phyloP scores from a whole-genome alignment of 2,113 vertebrate species.

The Mus musculus region GRCm39 chr1:126299501-126300000 shows the following conservation, averaged over 20 bases:
- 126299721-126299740: conserved; percentile 53
- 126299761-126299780: conserved; percentile 63
- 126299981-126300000: conserved; percentile 42
- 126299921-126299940: conserved; percentile 48
- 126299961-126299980: conserved; percentile 64
- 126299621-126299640: not conserved
- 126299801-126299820: conserved; percentile 78
- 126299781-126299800: conserved; percentile 72
- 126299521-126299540: conserved; percentile 13
- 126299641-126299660: conserved; percentile 52
- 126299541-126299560: conserved; percentile 2
- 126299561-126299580: not conserved
- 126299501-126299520: not conserved
- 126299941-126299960: conserved; percentile 62
- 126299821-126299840: conserved; percentile 70
- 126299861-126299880: conserved; percentile 55
- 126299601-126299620: conserved; percentile 4
- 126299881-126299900: conserved; percentile 69
- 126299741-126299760: conserved; percentile 64
- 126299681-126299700: conserved; percentile 71
- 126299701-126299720: conserved; percentile 62
- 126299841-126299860: conserved; percentile 77
- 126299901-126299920: conserved; percentile 46
- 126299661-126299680: conserved; percentile 65
- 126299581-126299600: conserved; percentile 23